Conservation (phyloP, 2,888 invertebrate genomes). For the Ornithoptera priamus region DNA sequence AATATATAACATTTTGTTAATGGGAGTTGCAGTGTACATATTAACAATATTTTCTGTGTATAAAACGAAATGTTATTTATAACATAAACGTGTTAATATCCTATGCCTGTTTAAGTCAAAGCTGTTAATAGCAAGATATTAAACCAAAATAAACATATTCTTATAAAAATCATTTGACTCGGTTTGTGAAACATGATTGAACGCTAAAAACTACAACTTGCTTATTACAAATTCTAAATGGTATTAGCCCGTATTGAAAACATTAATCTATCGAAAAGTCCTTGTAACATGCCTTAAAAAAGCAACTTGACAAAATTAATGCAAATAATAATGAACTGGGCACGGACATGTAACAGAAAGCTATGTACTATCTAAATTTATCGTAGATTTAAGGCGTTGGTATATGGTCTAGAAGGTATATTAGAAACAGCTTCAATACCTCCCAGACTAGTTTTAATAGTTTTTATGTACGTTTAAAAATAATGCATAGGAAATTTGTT, state of each 20-base stretch:
- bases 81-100: too few species aligned
- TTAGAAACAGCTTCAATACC: too few species aligned
- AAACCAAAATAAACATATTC: neutral
- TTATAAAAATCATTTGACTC: neutral
- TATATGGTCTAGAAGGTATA: too few species aligned
- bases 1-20: too few species aligned
- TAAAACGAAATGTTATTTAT: too few species aligned
- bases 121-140: neutral
- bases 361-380: constrained; percentile 22
- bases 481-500: too few species aligned
- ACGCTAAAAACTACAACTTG: neutral
- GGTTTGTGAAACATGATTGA: neutral
- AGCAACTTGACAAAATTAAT: constrained; percentile 31
- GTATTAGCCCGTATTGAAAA: neutral
- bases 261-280: constrained; percentile 4
- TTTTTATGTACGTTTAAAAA: too few species aligned
- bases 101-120: too few species aligned
- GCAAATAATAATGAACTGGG: constrained; percentile 34
- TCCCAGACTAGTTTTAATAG: too few species aligned
- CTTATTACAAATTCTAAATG: constrained; percentile 6
- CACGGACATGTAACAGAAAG: constrained; percentile 33
- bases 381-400: too few species aligned
- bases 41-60: too few species aligned
- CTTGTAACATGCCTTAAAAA: constrained; percentile 23
- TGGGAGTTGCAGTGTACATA: too few species aligned